Evolutionary conservation across 2,113 vertebrate genomes (phyloP).

Genomic region (Barnardius zonarius): DNA sequence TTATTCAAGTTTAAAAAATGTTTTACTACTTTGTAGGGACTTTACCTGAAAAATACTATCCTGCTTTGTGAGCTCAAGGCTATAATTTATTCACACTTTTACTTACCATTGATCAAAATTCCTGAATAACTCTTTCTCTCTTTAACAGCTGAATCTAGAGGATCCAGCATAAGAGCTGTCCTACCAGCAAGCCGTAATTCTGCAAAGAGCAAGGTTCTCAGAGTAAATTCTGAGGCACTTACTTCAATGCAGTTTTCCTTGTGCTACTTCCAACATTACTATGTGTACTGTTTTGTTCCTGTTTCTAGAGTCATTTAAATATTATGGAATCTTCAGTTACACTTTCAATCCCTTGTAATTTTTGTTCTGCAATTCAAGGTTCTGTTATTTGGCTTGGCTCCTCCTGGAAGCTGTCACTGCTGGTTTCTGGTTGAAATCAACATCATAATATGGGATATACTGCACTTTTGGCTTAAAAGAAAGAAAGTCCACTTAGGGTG

Average conservation of each 20-base stretch:
- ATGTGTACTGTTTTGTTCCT: background rate
- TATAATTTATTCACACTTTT: background rate
- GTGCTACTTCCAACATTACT: background rate
- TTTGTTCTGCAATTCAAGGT: background rate
- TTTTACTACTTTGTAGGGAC: background rate
- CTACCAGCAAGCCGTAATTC: background rate
- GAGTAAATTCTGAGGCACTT: background rate
- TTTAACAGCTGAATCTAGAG: background rate
- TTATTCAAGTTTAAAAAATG: background rate
- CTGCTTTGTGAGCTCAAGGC: background rate
- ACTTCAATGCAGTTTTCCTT: background rate
- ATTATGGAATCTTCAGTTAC: background rate
- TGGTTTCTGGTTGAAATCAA: background rate
- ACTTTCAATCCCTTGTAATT: background rate
- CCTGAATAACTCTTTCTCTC: background rate
- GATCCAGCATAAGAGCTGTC: background rate
- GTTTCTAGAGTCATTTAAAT: background rate
- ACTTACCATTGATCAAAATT: background rate
- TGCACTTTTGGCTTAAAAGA: background rate
- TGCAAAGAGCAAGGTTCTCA: background rate
- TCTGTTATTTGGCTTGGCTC: background rate
- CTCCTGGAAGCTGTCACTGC: background rate
- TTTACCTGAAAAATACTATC: background rate
- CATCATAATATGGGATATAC: background rate
- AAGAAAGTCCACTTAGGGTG: background rate